Conservation (phyloP, 2,888 invertebrate species). For the Cenopis cana region DNA sequence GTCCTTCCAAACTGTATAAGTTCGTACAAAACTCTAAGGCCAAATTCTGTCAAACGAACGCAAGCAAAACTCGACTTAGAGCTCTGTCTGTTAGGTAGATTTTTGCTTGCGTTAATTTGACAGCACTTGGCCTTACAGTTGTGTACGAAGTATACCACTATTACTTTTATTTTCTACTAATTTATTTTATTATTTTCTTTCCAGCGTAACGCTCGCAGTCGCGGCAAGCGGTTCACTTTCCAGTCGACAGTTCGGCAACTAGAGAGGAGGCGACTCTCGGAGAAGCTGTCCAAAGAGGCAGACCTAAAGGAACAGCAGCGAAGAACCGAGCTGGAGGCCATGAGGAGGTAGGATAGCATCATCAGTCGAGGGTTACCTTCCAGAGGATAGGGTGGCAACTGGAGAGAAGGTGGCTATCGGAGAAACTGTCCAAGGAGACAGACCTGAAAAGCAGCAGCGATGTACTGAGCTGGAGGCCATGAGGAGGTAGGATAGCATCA, state of each 20-base stretch:
- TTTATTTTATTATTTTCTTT: too few species aligned
- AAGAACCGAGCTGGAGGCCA: slow-evolving; percentile 91
- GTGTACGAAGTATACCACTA: too few species aligned
- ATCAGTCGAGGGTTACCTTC: slow-evolving; percentile 87
- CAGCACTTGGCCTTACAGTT: too few species aligned
- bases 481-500: slow-evolving; percentile 78
- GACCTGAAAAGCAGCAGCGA: slow-evolving; percentile 91
- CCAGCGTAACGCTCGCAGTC: slow-evolving; percentile 65
- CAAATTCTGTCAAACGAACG: too few species aligned
- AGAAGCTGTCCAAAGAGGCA: slow-evolving; percentile 90
- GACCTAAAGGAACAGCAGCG: slow-evolving; percentile 91
- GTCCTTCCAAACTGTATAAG: too few species aligned
- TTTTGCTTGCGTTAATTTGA: too few species aligned
- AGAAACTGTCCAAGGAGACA: slow-evolving; percentile 90
- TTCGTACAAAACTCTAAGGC: too few species aligned
- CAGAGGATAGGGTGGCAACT: slow-evolving; percentile 94
- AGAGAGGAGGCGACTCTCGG: slow-evolving; percentile 89
- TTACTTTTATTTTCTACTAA: not conserved
- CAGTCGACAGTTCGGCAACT: slow-evolving; percentile 94
- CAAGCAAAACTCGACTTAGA: too few species aligned
- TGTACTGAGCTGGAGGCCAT: slow-evolving; percentile 92
- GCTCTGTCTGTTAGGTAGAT: too few species aligned
- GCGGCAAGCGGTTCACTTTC: slow-evolving; percentile 90
- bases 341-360: slow-evolving; percentile 83
- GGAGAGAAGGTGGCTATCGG: slow-evolving; percentile 89